These are phyloP conservation scores for Frieseomelitta varia DNA, from an alignment of 1,140 invertebrate genomes.

Conservation along the genomic window DNA sequence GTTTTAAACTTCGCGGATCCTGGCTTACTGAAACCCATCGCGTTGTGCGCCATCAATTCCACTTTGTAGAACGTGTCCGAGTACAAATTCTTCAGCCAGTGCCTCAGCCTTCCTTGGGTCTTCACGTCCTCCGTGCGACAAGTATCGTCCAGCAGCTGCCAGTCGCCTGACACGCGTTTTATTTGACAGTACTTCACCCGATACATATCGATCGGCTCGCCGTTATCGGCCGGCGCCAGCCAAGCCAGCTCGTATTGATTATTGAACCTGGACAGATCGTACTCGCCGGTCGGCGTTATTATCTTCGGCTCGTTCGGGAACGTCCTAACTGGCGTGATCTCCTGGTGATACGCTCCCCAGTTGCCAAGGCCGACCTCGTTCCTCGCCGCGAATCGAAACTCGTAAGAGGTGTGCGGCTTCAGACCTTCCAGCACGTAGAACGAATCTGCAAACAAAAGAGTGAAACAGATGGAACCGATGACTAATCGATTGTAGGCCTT, in stretches of 20 bases:
- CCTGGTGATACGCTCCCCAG: conserved; percentile 84
- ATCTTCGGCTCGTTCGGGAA: conserved; percentile 84
- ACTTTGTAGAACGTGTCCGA: conserved; percentile 91
- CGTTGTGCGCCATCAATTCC: conserved; percentile 92
- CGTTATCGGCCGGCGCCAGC: conserved; percentile 93
- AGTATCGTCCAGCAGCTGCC: conserved; percentile 84
- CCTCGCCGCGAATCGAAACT: conserved; percentile 91
- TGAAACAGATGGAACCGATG: background rate
- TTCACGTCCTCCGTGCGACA: conserved; percentile 84
- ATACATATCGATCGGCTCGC: conserved; percentile 93
- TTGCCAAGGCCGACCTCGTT: conserved; percentile 92
- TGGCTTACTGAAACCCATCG: conserved; percentile 90
- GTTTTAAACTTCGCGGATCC: conserved; percentile 90
- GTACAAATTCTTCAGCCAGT: conserved; percentile 86
- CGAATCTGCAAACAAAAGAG: conserved; percentile 79
- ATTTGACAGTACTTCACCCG: conserved; percentile 89
- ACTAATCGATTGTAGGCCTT: too few relatives aligned
- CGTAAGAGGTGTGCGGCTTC: conserved; percentile 89
- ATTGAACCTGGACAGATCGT: conserved; percentile 84
- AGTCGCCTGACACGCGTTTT: conserved; percentile 84
- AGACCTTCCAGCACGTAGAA: conserved; percentile 92
- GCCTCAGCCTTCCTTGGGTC: conserved; percentile 84
- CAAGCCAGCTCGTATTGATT: conserved; percentile 91
- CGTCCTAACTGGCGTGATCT: conserved; percentile 83
- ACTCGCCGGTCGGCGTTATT: conserved; percentile 55